phyloP scores from a whole-genome alignment of 2,113 vertebrate genomes.

The Mystacornis crossleyi region DNA sequence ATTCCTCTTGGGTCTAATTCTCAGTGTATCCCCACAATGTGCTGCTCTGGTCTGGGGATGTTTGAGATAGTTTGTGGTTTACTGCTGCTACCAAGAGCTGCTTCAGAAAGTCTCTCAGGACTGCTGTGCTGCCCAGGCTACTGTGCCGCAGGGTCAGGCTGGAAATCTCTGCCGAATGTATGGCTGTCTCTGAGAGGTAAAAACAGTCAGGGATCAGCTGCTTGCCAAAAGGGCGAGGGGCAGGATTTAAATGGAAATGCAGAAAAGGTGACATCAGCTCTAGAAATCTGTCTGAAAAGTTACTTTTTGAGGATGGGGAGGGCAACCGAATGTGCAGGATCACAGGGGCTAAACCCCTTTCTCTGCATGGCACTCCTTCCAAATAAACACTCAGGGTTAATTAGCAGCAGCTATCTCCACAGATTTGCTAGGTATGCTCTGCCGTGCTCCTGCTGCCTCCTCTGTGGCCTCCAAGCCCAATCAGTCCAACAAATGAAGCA shows the following conservation, averaged over 20 bases:
- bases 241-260: not conserved
- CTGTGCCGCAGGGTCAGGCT: not conserved
- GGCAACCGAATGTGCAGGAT: accelerated
- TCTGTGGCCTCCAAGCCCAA: slow-evolving; percentile 44
- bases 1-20: slow-evolving; percentile 13
- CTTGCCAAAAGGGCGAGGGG: accelerated
- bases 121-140: not conserved
- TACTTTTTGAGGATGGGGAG: not conserved
- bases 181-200: not conserved
- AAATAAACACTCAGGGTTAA: slow-evolving; percentile 50
- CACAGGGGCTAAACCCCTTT: not conserved
- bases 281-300: not conserved
- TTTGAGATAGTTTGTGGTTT: not conserved
- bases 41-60: not conserved
- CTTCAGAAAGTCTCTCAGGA: not conserved
- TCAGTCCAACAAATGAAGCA: not conserved
- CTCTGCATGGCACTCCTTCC: not conserved
- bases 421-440: slow-evolving; percentile 12
- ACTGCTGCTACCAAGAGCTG: not conserved
- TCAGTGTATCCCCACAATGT: not conserved
- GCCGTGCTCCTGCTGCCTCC: not conserved
- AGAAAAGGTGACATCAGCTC: not conserved
- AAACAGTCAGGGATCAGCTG: not conserved
- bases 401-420: not conserved
- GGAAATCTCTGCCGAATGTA: not conserved